Evolutionary conservation across 2,797 vertebrate species (phyloP).

Genomic region (Myripristis jacobus): DNA sequence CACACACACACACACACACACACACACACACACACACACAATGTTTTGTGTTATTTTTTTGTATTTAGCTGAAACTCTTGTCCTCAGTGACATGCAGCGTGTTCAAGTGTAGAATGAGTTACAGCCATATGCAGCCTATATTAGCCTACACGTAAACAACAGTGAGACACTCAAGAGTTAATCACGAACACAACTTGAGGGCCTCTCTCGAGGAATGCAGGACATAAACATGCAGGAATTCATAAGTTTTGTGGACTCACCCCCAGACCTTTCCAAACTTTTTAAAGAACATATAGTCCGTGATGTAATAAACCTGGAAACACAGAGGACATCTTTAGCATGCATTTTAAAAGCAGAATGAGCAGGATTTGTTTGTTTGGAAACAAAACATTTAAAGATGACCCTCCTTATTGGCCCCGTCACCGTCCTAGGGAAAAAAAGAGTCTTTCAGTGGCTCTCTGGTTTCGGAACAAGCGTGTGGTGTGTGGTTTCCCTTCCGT

Average conservation of each 20-base stretch:
- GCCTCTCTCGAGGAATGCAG: too few relatives aligned
- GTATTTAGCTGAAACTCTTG: neutral
- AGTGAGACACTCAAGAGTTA: neutral
- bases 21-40: constrained; percentile 20
- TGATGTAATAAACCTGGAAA: constrained; percentile 66
- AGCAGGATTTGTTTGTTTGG: too few relatives aligned
- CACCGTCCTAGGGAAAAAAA: too few relatives aligned
- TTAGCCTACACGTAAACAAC: neutral
- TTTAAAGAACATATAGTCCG: constrained; percentile 20
- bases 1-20: constrained; percentile 21
- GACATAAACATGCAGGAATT: neutral
- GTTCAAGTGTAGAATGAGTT: neutral
- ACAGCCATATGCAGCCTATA: neutral
- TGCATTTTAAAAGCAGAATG: too few relatives aligned
- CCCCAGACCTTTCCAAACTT: constrained; percentile 74
- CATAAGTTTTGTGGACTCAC: constrained; percentile 52
- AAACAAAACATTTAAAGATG: too few relatives aligned
- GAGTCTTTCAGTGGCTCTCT: too few relatives aligned
- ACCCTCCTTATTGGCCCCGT: too few relatives aligned
- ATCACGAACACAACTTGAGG: neutral
- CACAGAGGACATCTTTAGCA: neutral
- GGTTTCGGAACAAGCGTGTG: too few relatives aligned
- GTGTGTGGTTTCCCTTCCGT: too few relatives aligned
- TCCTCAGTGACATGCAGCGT: neutral
- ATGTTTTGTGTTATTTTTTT: too few relatives aligned